Percentiles rank a stretch among this genome's conserved stretches.
Conservation (phyloP, 2,113 vertebrate genomes). For the Sceloporus undulatus region DNA sequence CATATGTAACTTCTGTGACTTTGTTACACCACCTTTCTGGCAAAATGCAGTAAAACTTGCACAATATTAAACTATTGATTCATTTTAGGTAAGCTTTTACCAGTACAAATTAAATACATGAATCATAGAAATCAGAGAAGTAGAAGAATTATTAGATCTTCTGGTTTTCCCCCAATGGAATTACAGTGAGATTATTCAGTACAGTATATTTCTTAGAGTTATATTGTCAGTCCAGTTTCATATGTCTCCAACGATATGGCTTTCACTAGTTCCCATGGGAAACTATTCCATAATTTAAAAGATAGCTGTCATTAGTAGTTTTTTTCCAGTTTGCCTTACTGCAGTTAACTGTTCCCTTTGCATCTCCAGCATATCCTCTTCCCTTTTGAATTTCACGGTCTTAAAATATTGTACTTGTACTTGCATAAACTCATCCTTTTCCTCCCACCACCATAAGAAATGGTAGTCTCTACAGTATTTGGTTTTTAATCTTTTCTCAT, state of each 20-base stretch:
- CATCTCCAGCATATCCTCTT: slow-evolving; percentile 14
- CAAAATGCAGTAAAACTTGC: slow-evolving; percentile 28
- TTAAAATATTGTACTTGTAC: not conserved
- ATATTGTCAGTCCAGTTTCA: slow-evolving; percentile 12
- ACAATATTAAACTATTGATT: slow-evolving; percentile 47
- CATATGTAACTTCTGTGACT: slow-evolving; percentile 14
- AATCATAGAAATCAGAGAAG: slow-evolving; percentile 54
- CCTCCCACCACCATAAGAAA: slow-evolving; percentile 6
- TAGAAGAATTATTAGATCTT: slow-evolving; percentile 25
- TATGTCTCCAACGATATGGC: slow-evolving; percentile 6
- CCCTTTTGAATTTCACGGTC: slow-evolving; percentile 33
- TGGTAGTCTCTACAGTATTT: slow-evolving; percentile 16
- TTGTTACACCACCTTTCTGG: not conserved
- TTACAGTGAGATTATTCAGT: slow-evolving; percentile 17
- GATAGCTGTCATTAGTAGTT: slow-evolving; percentile 21
- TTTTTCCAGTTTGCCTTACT: slow-evolving; percentile 22
- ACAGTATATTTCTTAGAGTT: slow-evolving; percentile 24
- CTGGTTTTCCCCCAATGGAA: not conserved
- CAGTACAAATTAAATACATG: slow-evolving; percentile 54
- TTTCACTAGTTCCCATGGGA: slow-evolving; percentile 50
- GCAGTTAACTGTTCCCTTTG: slow-evolving; percentile 33
- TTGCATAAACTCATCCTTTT: slow-evolving; percentile 38
- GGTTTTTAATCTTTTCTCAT: slow-evolving; percentile 29
- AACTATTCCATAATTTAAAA: slow-evolving; percentile 12
- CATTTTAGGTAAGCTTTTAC: slow-evolving; percentile 48